phyloP scores from a whole-genome alignment of 2,113 vertebrate species.

The Abramis brama region DNA sequence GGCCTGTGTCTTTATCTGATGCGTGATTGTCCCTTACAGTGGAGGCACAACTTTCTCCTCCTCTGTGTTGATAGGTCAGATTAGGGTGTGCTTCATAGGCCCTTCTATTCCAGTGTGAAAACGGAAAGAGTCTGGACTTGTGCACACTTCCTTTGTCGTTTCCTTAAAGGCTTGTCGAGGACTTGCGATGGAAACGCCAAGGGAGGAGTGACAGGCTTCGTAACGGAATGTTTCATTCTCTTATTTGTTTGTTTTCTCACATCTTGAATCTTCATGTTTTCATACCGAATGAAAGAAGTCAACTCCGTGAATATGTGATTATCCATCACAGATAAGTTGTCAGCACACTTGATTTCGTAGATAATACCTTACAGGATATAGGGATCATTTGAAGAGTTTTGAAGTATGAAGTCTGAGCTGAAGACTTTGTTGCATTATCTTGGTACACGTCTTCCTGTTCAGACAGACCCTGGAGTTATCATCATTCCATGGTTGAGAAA shows the following conservation, averaged over 20 bases:
- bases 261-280: conserved; percentile 1
- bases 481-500: conserved; percentile 60
- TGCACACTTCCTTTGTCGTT: conserved; percentile 73
- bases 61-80: conserved; percentile 48
- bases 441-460: conserved; percentile 60
- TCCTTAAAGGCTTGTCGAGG: conserved; percentile 67
- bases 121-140: conserved; percentile 69
- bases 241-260: neutral
- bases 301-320: conserved; percentile 25
- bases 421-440: conserved; percentile 55
- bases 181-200: conserved; percentile 44
- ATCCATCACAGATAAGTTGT: conserved; percentile 21
- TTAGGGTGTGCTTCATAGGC: conserved; percentile 44
- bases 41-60: conserved; percentile 32
- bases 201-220: neutral
- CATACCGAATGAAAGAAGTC: neutral
- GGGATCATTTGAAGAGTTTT: neutral
- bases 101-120: conserved; percentile 58
- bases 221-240: neutral
- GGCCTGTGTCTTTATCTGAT: neutral
- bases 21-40: neutral
- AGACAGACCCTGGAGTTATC: conserved; percentile 48
- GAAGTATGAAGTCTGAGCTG: conserved; percentile 55
- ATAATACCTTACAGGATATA: neutral
- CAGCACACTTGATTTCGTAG: neutral